Percentiles rank a stretch among this genome's conserved stretches.
These are phyloP conservation scores for Phyllostomus hastatus DNA, from an alignment of 2,113 vertebrate species.

Conservation along the genomic window DNA sequence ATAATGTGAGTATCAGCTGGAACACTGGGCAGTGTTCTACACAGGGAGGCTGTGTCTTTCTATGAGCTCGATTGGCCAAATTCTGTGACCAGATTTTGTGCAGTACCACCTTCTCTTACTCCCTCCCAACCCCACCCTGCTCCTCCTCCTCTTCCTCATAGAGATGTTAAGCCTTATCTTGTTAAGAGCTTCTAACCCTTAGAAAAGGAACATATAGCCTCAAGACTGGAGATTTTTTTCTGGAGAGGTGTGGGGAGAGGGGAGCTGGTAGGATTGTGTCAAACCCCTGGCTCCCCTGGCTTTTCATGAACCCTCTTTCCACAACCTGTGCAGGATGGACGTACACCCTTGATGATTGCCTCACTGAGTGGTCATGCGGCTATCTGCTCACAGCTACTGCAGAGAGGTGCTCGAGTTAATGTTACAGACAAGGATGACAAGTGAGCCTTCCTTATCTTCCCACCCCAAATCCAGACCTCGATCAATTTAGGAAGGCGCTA, in stretches of 20 bases:
- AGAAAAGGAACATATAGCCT: neutral
- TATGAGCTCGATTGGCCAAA: neutral
- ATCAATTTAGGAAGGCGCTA: neutral
- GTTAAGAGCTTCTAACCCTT: neutral
- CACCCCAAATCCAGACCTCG: neutral
- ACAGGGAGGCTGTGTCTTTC: neutral
- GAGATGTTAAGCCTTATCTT: neutral
- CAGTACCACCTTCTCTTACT: neutral
- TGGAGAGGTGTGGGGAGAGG: neutral
- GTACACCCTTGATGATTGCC: slow-evolving; percentile 83
- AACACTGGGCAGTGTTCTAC: neutral
- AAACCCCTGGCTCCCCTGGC: neutral
- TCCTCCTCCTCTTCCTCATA: neutral
- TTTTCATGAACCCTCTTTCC: neutral
- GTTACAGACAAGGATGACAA: slow-evolving; percentile 74
- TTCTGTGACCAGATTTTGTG: neutral
- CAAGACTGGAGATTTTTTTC: neutral
- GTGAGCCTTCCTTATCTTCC: slow-evolving; percentile 64
- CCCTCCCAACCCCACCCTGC: neutral
- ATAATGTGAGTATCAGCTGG: slow-evolving; percentile 68
- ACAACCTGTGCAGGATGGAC: slow-evolving; percentile 72
- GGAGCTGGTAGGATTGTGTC: neutral
- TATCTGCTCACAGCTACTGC: slow-evolving; percentile 81
- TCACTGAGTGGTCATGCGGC: slow-evolving; percentile 72
- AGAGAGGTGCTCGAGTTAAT: slow-evolving; percentile 74